Evolutionary conservation across 2,113 vertebrate species (phyloP).

Genomic region (Pao palembangensis): DNA sequence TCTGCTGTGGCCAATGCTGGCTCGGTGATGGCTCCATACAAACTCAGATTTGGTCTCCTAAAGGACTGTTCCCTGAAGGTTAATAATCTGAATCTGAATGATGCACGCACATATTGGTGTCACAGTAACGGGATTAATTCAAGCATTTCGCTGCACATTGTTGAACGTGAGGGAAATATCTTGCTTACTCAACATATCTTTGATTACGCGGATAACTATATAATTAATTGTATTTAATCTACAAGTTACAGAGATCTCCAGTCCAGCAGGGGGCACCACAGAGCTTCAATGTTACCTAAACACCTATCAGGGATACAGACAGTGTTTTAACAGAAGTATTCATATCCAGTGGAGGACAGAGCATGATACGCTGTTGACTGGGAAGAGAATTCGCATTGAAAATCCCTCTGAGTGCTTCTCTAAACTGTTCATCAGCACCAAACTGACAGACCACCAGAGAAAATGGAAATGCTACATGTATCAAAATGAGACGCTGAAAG

Average conservation of each 20-base stretch:
- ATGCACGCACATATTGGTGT: constrained; percentile 47
- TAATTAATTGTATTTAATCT: constrained; percentile 2
- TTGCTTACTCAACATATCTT: background rate
- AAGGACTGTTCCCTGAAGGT: constrained; percentile 57
- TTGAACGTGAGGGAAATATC: constrained; percentile 37
- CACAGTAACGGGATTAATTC: constrained; percentile 5
- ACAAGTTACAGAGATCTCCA: background rate
- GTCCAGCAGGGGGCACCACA: background rate
- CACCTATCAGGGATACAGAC: background rate
- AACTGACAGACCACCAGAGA: constrained; percentile 52
- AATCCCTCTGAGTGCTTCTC: constrained; percentile 30
- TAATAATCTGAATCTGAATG: background rate
- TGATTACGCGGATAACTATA: background rate
- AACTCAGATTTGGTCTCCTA: background rate
- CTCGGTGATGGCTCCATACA: background rate
- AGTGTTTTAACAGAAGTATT: constrained; percentile 26
- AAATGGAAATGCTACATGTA: constrained; percentile 53
- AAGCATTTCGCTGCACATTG: constrained; percentile 29
- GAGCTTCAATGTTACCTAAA: constrained; percentile 52
- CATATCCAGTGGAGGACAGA: constrained; percentile 41
- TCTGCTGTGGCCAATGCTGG: constrained; percentile 35
- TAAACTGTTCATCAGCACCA: constrained; percentile 36
- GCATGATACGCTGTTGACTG: constrained; percentile 22
- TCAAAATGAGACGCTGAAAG: constrained; percentile 24
- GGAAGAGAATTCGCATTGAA: constrained; percentile 28